These are phyloP conservation scores for Neoniphon sammara DNA, from an alignment of 2,797 vertebrate species.

Conservation along the genomic window DNA sequence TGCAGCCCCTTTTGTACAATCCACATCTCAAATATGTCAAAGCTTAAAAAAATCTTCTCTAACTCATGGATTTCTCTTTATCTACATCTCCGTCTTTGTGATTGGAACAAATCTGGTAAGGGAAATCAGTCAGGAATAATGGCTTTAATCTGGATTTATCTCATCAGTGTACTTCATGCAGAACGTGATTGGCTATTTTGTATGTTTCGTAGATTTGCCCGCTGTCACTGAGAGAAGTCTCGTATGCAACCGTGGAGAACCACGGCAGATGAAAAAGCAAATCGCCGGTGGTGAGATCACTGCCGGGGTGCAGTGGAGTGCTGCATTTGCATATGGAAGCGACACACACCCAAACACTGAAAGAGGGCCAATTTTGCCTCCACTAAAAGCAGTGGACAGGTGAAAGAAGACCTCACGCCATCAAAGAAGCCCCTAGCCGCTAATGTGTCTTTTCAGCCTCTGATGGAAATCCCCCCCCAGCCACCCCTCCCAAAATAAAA, in stretches of 20 bases:
- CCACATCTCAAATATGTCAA: too few relatives aligned
- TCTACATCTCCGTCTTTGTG: too few relatives aligned
- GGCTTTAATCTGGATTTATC: too few relatives aligned
- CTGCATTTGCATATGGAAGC: conserved; percentile 69
- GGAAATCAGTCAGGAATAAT: too few relatives aligned
- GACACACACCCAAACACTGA: conserved; percentile 54
- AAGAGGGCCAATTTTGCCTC: conserved; percentile 51
- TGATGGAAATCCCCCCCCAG: conserved; percentile 54
- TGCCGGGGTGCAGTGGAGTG: conserved; percentile 31
- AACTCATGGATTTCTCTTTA: too few relatives aligned
- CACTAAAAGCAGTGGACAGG: conserved; percentile 59
- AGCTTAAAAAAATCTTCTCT: too few relatives aligned
- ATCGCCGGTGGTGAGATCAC: conserved; percentile 65
- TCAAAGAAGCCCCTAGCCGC: conserved; percentile 18
- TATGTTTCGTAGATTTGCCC: not conserved
- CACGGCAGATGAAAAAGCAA: conserved; percentile 42
- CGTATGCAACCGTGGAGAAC: conserved; percentile 26
- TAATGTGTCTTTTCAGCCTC: conserved; percentile 53
- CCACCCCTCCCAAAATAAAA: not conserved
- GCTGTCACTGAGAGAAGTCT: conserved; percentile 24
- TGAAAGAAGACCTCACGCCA: conserved; percentile 63
- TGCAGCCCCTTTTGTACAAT: too few relatives aligned
- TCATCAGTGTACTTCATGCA: too few relatives aligned
- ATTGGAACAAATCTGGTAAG: too few relatives aligned
- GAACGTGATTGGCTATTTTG: too few relatives aligned